Conservation (phyloP, 2,888 invertebrate species). For the Synanthedon andrenaeformis region DNA sequence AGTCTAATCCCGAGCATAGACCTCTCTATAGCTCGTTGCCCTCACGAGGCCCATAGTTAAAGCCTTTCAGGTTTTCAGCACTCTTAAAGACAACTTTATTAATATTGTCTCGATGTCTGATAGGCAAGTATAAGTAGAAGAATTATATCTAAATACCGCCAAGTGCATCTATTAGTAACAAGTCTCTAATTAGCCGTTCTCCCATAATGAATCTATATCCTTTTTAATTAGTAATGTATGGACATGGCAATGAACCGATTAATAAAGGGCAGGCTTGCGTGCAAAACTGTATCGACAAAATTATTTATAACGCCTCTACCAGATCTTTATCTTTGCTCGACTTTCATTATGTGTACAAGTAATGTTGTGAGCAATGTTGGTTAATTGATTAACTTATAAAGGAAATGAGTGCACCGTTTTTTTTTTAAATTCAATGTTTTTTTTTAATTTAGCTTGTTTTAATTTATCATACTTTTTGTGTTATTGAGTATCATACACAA, state of each 20-base stretch:
- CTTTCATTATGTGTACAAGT: neutral
- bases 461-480: too few species aligned
- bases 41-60: too few species aligned
- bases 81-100: too few species aligned
- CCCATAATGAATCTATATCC: conserved; percentile 26
- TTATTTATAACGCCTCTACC: neutral
- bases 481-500: too few species aligned
- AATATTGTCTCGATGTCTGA: too few species aligned
- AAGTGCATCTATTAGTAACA: conserved; percentile 17
- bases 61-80: too few species aligned
- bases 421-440: neutral
- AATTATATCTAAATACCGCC: too few species aligned
- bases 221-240: neutral
- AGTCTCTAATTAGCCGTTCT: conserved; percentile 43
- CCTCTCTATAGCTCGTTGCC: too few species aligned
- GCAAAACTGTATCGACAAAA: neutral
- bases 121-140: too few species aligned
- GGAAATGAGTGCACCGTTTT: neutral
- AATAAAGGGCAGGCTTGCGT: neutral
- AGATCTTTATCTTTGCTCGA: neutral
- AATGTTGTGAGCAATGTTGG: neutral
- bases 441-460: too few species aligned
- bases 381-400: neutral
- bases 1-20: too few species aligned
- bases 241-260: neutral